Percentiles rank a stretch among this genome's conserved stretches.
Evolutionary conservation across 2,888 invertebrate species (phyloP).

Genomic region (Thymelicus acteon): DNA sequence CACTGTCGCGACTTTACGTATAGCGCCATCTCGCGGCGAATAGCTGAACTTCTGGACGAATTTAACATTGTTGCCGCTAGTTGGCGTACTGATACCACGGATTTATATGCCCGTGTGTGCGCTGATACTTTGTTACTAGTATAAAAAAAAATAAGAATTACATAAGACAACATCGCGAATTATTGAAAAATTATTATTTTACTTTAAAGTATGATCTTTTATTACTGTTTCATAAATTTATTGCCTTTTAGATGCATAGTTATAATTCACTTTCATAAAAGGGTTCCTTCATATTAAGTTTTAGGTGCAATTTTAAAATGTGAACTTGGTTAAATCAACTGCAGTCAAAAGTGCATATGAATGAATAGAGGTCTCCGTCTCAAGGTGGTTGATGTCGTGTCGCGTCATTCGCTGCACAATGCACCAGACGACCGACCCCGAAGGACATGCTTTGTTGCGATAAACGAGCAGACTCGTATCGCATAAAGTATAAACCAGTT

Average conservation of each 20-base stretch:
- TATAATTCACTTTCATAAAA: not conserved
- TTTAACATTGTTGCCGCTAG: slow-evolving; percentile 57
- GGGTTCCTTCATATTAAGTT: not conserved
- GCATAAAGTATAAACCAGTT: slow-evolving; percentile 71
- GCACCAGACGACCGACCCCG: slow-evolving; percentile 60
- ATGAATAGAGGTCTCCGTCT: slow-evolving; percentile 43
- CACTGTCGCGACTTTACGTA: slow-evolving; percentile 49
- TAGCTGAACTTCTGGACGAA: slow-evolving; percentile 61
- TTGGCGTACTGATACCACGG: slow-evolving; percentile 47
- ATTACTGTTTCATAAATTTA: too few relatives aligned
- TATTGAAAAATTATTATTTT: not conserved
- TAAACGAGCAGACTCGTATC: slow-evolving; percentile 46
- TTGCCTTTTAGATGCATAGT: not conserved
- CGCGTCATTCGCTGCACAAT: slow-evolving; percentile 56
- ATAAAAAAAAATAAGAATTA: not conserved
- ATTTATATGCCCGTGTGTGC: slow-evolving; percentile 34
- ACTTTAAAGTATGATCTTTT: not conserved
- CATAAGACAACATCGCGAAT: not conserved
- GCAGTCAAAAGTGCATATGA: not conserved
- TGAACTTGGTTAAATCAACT: slow-evolving; percentile 35
- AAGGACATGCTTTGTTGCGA: slow-evolving; percentile 69
- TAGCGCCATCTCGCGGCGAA: slow-evolving; percentile 73
- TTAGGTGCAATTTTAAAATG: not conserved
- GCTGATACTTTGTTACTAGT: slow-evolving; percentile 24
- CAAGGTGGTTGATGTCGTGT: slow-evolving; percentile 46